Base-by-base conservation (phyloP, 2,888 invertebrate genomes). In the Noctua comes region DNA sequence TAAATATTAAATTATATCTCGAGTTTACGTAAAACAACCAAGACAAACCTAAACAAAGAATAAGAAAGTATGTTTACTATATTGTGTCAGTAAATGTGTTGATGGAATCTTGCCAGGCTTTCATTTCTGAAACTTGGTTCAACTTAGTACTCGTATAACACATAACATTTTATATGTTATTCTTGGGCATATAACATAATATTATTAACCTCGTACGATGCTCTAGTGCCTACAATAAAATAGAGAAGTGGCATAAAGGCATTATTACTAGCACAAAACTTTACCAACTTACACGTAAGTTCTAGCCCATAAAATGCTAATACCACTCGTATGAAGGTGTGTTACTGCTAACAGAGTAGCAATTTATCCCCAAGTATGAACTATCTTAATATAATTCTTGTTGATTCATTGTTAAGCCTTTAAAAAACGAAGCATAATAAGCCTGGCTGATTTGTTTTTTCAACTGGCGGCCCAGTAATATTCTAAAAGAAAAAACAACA, bases 41-140 rank as follows among this genome's bases (percentile, higher is more conserved):
- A 46, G 36, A n/a, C 36, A 36, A 46, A 27, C 4, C 7, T 3
- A 46, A 31, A 46, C 21, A 27, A 59, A 27, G 16, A 59, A 27
- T 27, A 48, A 24, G 1, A 48, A 76, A 18, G 10, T 57, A 13
- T 36, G n/a, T 18, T 51, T 31, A 46, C 16, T 66, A 43, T 51
- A 36, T 36, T 36, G n/a, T 66, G 21, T 13, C 18, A 18, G 4
- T 36, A 68, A 59, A 31, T 31, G 13, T 7, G 59, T 54, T 54
- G 40, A 59, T 72, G 78, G 78, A 74, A 68, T 59, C 57, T 43
- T n/a, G 83, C 74, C 83, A 82, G 65, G 31, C n/a, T 68, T 59
- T 36, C 51, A 64, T 68, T 48, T n/a, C 54, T 73, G 51, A 65
- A 82, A 73, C 65, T 76, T 82, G 27, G 46, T 46, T 62, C 21